Conservation (phyloP, 2,113 vertebrate genomes). For the Myrmophylax atrothorax region DNA sequence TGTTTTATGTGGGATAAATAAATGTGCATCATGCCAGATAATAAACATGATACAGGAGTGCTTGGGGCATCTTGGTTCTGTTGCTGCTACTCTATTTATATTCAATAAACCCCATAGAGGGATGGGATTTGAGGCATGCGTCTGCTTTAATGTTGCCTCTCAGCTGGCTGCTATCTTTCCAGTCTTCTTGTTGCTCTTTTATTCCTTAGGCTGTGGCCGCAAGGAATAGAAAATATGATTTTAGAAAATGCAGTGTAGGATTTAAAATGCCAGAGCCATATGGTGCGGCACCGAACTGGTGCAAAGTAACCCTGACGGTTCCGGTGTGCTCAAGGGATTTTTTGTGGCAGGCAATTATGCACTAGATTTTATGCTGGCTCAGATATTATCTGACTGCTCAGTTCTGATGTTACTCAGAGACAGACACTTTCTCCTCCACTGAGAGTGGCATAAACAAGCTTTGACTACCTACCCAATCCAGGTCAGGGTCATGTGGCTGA, state of each 20-base stretch:
- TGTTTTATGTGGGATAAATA: slow-evolving; percentile 42
- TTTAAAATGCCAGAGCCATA: background rate
- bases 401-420: background rate
- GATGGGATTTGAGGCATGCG: slow-evolving; percentile 11
- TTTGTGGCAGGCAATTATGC: background rate
- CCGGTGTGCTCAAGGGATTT: background rate
- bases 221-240: slow-evolving; percentile 13
- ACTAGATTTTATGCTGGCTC: background rate
- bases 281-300: background rate
- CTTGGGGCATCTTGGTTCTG: background rate
- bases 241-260: background rate
- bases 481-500: background rate
- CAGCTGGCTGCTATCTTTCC: slow-evolving; percentile 14
- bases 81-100: slow-evolving; percentile 37
- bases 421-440: background rate
- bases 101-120: background rate
- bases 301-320: background rate
- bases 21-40: slow-evolving; percentile 2
- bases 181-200: background rate
- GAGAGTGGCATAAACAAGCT: background rate
- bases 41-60: slow-evolving; percentile 6
- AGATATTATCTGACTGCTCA: background rate
- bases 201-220: background rate
- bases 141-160: slow-evolving; percentile 30
- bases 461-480: background rate